Base-by-base conservation (phyloP, 2,888 invertebrate genomes). In the Isoperla grammatica region DNA sequence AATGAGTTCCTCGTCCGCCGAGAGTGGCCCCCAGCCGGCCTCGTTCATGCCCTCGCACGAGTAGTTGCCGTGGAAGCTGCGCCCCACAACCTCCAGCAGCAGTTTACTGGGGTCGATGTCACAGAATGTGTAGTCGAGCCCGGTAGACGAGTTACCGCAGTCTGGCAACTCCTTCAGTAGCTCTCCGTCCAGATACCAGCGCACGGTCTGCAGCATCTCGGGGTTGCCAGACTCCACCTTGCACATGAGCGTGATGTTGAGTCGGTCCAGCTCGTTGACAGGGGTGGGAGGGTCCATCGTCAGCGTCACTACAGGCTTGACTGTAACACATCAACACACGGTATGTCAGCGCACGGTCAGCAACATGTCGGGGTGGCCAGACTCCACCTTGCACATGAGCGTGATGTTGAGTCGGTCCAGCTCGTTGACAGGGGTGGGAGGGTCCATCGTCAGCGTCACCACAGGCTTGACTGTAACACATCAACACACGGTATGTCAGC, bases 41-140 rank as follows among this genome's bases (percentile, higher is more conserved):
- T 83, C 81, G 75, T 95, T 95, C 73, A 84, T 86, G 13, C 95
- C 95, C 69, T 88, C 86, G 73, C 96, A 96, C 0, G 94, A 90
- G 76, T 95, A 96, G 76, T 95, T 95, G 22, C 95, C 95, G 69
- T 94, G 90, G 75, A 95, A 94, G 59, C 86, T 86, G 71, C 92
- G 85, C 3, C 86, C 88, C n/a, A 95, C 90, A 66, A 87, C 86
- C 68, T 91, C 88, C 23, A 95, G 80, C 35, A 91, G 79, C 69
- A 95, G 78, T 77, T 90, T 87, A 66, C 88, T 90, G 0, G 92
- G 92, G 72, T 93, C 91, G 68, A 92, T 85, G 73, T 89, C 88
- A 72, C 92, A 91, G 70, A 91, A 85, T 12, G 87, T 72, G 62
- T 70, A 68, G 66, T 61, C 58, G 19, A 53, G 53, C 5, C 49